Evolutionary conservation across 2,113 vertebrate species (phyloP), one percentile per base, ranked within the genome.

Genomic region (Trichomycterus rosablanca): DNA sequence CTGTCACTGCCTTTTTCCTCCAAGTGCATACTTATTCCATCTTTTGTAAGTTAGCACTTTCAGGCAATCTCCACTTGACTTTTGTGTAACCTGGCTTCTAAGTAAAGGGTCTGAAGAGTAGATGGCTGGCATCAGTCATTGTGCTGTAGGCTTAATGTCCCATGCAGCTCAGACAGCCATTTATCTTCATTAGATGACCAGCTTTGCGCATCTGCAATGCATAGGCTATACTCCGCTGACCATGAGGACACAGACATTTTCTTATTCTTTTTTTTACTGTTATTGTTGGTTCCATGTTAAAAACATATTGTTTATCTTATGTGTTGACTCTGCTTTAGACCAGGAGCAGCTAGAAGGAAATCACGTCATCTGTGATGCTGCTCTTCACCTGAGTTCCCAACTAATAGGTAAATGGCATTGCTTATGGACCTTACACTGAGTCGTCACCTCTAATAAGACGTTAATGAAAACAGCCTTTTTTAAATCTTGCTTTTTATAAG

Each of bases 71-170:
- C 60, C 45, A 35, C n/a, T 60, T 60, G 30, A 49, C 32, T 16
- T 20, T 8, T 18, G 26, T 43, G 28, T 34, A 22, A 23, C 59
- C 48, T 43, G 37, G 59, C 22, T 18, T 9, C 10, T 2, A 51
- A 30, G 43, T n/a, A 20, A 35, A 60, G 56, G 26, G 37, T 34
- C 16, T 5, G 42, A 6, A 28, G 9, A 23, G 5, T 43, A 43
- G 35, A 64, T 62, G 58, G 51, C 48, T 44, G 15, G 1, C 63
- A 76, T 80, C 76, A 9, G 70, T 80, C 78, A 76, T 70, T 32
- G 54, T 67, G 74, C 63, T 46, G 4, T 10, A 19, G 3, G 37
- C 16, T 67, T 81, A 81, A 84, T 81, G 82, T 65, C 48, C 74
- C 80, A 9, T 81, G 62, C 9, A 22, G 1, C n/a, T 68, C 59